Conservation (phyloP, 2,888 invertebrate species). For the Gerris lacustris region DNA sequence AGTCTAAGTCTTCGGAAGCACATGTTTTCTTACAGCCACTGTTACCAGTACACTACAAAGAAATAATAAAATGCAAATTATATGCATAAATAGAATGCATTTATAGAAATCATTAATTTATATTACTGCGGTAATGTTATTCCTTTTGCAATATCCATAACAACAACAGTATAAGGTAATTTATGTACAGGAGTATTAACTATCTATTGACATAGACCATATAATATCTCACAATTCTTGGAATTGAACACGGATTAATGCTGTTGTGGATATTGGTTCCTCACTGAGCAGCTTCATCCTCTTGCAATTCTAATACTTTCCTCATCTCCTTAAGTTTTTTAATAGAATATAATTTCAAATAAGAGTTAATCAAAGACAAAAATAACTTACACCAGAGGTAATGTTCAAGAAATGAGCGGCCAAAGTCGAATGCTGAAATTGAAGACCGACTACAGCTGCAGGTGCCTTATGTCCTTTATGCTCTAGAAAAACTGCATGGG, state of each 20-base stretch:
- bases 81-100: neutral
- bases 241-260: too few relatives aligned
- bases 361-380: neutral
- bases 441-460: slow-evolving; percentile 83
- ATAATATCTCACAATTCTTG: too few relatives aligned
- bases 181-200: too few relatives aligned
- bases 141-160: neutral
- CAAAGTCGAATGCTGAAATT: slow-evolving; percentile 71
- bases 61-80: slow-evolving; percentile 18
- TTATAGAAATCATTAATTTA: neutral
- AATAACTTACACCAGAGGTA: slow-evolving; percentile 60
- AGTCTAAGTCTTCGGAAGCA: slow-evolving; percentile 75
- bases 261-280: too few relatives aligned
- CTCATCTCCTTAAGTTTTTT: too few relatives aligned
- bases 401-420: slow-evolving; percentile 76
- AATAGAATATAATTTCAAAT: neutral
- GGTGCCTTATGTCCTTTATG: slow-evolving; percentile 71
- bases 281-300: too few relatives aligned
- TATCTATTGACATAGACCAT: too few relatives aligned
- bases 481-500: slow-evolving; percentile 79
- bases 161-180: too few relatives aligned
- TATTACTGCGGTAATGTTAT: neutral
- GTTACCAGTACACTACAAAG: slow-evolving; percentile 53
- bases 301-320: too few relatives aligned
- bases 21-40: slow-evolving; percentile 70